Percentiles rank a stretch among this genome's conserved stretches.
Evolutionary conservation across 2,888 invertebrate genomes (phyloP).

Genomic region (Dicyrtoma fusca): DNA sequence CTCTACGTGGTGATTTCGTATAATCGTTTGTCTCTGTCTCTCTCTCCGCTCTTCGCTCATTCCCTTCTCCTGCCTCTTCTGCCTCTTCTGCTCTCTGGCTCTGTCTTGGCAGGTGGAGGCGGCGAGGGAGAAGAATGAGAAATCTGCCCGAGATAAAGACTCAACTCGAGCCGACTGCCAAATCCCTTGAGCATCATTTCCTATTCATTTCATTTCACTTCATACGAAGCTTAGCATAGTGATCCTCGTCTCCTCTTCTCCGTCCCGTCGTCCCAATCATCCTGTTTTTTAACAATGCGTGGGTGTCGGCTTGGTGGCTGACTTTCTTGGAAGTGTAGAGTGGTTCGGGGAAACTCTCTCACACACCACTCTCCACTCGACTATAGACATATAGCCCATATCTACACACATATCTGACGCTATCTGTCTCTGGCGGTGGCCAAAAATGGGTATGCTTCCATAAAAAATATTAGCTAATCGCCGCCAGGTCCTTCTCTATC

Average conservation of each 20-base stretch:
- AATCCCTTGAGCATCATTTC: slow-evolving; percentile 45
- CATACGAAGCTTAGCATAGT: slow-evolving; percentile 5
- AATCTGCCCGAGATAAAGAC: slow-evolving; percentile 45
- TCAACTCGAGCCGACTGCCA: slow-evolving; percentile 41
- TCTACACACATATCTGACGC: slow-evolving; percentile 36
- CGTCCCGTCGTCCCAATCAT: slow-evolving; percentile 10
- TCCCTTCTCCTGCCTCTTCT: background rate
- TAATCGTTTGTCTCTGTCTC: slow-evolving; percentile 37
- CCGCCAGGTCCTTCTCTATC: slow-evolving; percentile 28
- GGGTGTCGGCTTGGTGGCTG: slow-evolving; percentile 39
- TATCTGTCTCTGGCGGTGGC: slow-evolving; percentile 41
- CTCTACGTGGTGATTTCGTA: slow-evolving; percentile 29
- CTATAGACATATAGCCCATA: too few relatives aligned
- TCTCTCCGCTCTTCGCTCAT: background rate
- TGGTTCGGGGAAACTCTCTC: slow-evolving; percentile 10
- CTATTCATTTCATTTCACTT: slow-evolving; percentile 24
- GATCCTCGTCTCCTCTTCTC: background rate
- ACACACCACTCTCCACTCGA: slow-evolving; percentile 7
- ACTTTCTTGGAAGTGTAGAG: too few relatives aligned
- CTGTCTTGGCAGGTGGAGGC: slow-evolving; percentile 52
- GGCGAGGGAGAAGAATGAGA: slow-evolving; percentile 55
- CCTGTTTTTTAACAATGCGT: slow-evolving; percentile 47
- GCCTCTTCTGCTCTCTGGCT: slow-evolving; percentile 6
- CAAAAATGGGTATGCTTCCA: slow-evolving; percentile 49
- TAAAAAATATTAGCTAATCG: slow-evolving; percentile 47